A percentile compares a stretch with the other conserved stretches of the same genome.
These are phyloP conservation scores for Heliconius erato DNA, from an alignment of 2,888 invertebrate species.

Conservation along the genomic window DNA sequence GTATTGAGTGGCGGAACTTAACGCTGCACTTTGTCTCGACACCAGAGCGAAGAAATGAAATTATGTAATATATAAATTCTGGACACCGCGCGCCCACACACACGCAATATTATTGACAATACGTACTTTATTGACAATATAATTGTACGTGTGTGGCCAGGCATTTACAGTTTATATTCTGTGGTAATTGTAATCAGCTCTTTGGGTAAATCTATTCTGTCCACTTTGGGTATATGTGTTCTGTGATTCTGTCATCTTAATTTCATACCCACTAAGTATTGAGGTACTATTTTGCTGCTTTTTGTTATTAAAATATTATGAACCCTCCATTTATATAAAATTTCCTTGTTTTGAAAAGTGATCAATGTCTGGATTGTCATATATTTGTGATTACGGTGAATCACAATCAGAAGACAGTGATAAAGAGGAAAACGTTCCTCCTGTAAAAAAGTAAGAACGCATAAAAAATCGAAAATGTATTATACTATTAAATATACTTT, in stretches of 20 bases:
- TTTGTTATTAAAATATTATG: neutral
- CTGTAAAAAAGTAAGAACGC: constrained; percentile 21
- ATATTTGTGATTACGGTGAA: constrained; percentile 70
- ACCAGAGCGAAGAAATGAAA: too few relatives aligned
- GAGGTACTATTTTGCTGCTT: neutral
- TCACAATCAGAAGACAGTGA: constrained; percentile 64
- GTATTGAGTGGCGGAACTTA: too few relatives aligned
- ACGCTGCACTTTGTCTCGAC: too few relatives aligned
- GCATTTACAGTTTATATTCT: too few relatives aligned
- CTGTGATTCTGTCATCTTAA: too few relatives aligned
- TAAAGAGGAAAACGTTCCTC: constrained; percentile 35
- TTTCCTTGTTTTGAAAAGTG: neutral
- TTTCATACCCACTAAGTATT: neutral
- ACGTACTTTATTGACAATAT: neutral
- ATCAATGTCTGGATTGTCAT: constrained; percentile 74
- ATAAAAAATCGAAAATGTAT: neutral
- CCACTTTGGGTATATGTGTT: too few relatives aligned
- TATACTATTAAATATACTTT: neutral
- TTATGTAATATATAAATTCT: too few relatives aligned
- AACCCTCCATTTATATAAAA: neutral
- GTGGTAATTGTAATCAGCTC: too few relatives aligned
- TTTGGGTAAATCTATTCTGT: too few relatives aligned
- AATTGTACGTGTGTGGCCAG: neutral
- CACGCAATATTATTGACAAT: too few relatives aligned
- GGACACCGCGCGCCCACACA: too few relatives aligned